Evolutionary conservation across 2,797 vertebrate species (phyloP), one percentile per base, ranked within the genome.

Genomic region (Argentina silus): DNA sequence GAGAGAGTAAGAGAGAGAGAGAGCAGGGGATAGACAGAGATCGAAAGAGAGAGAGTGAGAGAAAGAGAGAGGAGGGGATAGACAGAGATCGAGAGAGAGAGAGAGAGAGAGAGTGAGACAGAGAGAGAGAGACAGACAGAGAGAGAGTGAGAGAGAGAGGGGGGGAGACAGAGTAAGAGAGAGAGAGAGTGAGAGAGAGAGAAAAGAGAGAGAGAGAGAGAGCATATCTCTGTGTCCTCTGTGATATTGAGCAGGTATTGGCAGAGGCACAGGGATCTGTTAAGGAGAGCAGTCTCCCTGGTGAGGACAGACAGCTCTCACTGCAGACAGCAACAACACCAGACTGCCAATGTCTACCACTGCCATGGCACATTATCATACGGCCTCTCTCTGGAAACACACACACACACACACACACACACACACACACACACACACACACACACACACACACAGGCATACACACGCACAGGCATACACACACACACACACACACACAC

Each of bases 351-450:
- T 36, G 27, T 2, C 27, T 36, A 4, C 27, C 27, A 36, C 27
- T 4, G 4, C 27, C 27, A 36, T 4, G 4, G 27, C 27, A 36
- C 27, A 36, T 36, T 36, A 36, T 36, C 27, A 36, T 19, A 59
- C 62, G 23, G 6, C 14, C 11, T 51, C 63, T 64, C n/a, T 55
- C 51, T 17, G 0, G 10, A n/a, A 42, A 23, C 11, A 63, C 48
- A 19, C 61, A 63, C 61, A 63, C 61, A 43, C 61, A 63, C 7
- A 73, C 42, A 19, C n/a, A 66, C n/a, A 73, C 56, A 59, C 56
- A 59, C 56, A 23, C 19, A 27, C 27, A 61, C 27, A 36, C 59
- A 42, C 59, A 61, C 12, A 42, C 60, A 62, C 23, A 62, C 60
- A 62, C 27, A 61, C 59, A 61, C 11, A 61, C 12, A 61, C 14